Evolutionary conservation across 2,888 invertebrate species (phyloP).

Genomic region (Ormyrus thymus): DNA sequence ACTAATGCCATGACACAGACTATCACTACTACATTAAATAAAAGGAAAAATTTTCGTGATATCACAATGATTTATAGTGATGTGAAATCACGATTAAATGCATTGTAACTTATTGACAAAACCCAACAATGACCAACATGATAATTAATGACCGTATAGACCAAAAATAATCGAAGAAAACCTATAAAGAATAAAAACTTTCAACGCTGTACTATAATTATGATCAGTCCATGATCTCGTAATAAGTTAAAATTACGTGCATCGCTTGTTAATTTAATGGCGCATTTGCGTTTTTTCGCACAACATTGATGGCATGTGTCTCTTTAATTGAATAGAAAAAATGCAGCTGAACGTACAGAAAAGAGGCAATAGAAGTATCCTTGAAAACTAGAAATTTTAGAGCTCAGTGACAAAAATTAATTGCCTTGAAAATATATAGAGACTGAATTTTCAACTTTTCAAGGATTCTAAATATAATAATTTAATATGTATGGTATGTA

Average conservation of each 20-base stretch:
- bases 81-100: conserved; percentile 59
- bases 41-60: conserved; percentile 56
- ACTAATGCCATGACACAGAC: conserved; percentile 67
- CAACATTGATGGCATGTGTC: conserved; percentile 59
- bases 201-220: conserved; percentile 61
- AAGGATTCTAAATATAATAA: conserved; percentile 64
- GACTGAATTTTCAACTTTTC: conserved; percentile 56
- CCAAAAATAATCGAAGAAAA: conserved; percentile 52
- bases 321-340: conserved; percentile 51
- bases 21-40: conserved; percentile 61
- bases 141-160: conserved; percentile 48
- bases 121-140: conserved; percentile 51
- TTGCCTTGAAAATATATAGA: conserved; percentile 58
- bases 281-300: conserved; percentile 56
- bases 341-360: conserved; percentile 53
- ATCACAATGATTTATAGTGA: conserved; percentile 55
- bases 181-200: conserved; percentile 42
- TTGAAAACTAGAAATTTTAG: conserved; percentile 59
- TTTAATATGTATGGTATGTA: conserved; percentile 67
- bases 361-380: conserved; percentile 58
- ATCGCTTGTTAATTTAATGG: conserved; percentile 57
- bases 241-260: conserved; percentile 65
- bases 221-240: conserved; percentile 65
- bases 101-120: conserved; percentile 54
- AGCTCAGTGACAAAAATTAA: conserved; percentile 49